A percentile compares a stretch with the other conserved stretches of the same genome.
Evolutionary conservation across 2,888 invertebrate genomes (phyloP).

Genomic region (Erebia palarica): DNA sequence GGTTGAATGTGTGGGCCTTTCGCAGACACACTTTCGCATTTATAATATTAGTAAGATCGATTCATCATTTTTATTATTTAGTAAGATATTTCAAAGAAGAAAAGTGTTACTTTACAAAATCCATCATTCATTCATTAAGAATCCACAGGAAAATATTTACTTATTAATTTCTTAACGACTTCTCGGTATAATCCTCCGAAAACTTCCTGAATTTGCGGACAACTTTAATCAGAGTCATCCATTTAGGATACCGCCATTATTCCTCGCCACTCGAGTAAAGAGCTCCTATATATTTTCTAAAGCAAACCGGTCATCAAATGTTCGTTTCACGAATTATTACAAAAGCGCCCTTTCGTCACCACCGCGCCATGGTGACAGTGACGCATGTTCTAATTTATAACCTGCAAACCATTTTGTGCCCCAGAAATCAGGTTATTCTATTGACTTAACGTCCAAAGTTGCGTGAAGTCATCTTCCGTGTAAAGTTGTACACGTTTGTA

Average conservation of each 20-base stretch:
- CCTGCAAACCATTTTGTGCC: slow-evolving; percentile 50
- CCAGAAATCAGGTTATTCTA: slow-evolving; percentile 25
- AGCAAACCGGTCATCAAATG: slow-evolving; percentile 64
- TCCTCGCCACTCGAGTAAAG: slow-evolving; percentile 40
- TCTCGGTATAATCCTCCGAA: slow-evolving; percentile 15
- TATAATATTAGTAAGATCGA: too few species aligned
- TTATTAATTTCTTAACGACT: not conserved
- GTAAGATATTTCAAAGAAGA: not conserved
- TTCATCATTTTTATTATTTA: not conserved
- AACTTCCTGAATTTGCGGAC: slow-evolving; percentile 34
- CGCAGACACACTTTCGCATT: too few species aligned
- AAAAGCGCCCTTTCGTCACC: slow-evolving; percentile 59
- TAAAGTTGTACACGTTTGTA: slow-evolving; percentile 50
- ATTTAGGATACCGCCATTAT: slow-evolving; percentile 51
- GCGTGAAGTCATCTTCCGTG: slow-evolving; percentile 37
- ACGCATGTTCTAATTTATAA: slow-evolving; percentile 75
- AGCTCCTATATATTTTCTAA: slow-evolving; percentile 48
- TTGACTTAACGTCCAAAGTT: slow-evolving; percentile 52
- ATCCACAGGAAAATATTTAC: slow-evolving; percentile 9
- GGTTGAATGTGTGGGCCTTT: too few species aligned
- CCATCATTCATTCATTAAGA: not conserved
- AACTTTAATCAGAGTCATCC: slow-evolving; percentile 49
- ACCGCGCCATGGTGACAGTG: slow-evolving; percentile 64
- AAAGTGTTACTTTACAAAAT: not conserved
- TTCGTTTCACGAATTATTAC: slow-evolving; percentile 75